Base-by-base conservation (phyloP, 2,797 vertebrate species). In the Chelonia mydas region DNA sequence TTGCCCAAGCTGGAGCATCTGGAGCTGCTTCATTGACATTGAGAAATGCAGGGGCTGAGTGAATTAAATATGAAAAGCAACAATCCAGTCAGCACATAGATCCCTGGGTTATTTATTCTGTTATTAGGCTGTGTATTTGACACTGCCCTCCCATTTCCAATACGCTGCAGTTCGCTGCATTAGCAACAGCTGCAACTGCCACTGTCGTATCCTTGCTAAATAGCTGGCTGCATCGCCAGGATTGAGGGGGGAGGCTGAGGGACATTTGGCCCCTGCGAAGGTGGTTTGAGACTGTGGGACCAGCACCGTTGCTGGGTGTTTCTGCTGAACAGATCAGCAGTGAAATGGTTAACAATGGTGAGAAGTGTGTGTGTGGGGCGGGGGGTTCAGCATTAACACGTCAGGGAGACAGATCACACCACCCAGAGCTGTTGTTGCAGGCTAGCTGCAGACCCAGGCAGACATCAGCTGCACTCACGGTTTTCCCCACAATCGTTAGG, bases 121-220 rank as follows among this genome's bases (percentile, higher is more conserved):
- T 57, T 54, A 87, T 91, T 91, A 78, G 77, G 96, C 85, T 93
- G 89, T 95, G 97, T 95, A 80, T 92, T 94, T 96, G 83, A 19
- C 89, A 91, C 84, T 28, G 0, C 76, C 74, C 28, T 82, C 89
- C 86, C 5, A 0, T 54, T 93, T 89, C 90, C 93, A 86, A 90
- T 92, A 83, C 23, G 76, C 77, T 1, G 1, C 45, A 76, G 88
- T 57, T 81, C 68, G 80, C 47, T 5, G 85, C 7, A 3, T 37
- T 89, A 81, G 85, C 1, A 1, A 41, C 51, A n/a, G 23, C 16
- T 84, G 51, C 92, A 86, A 83, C 83, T 28, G 47, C 55, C 84
- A 83, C 57, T 6, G 7, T 3, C 7, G 51, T 17, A 53, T 53
- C 51, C 51, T 53, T 8, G 51, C 19, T 53, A 53, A 53, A 21